Base-by-base conservation (phyloP, 1,140 invertebrate genomes). In the Diploscapter pachys region DNA sequence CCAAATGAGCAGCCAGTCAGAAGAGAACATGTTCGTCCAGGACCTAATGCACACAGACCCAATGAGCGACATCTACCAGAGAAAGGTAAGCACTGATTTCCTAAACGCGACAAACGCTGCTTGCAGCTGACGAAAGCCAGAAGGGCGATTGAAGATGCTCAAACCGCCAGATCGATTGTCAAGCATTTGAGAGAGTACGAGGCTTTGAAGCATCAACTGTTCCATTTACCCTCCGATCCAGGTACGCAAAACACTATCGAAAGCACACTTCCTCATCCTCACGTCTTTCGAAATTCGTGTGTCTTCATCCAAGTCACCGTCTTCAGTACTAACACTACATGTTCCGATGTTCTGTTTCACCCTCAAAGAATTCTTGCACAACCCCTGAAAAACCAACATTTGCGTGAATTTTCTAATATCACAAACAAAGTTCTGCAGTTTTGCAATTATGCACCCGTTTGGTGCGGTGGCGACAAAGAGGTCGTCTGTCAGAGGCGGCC, bases 11-110 rank as follows among this genome's bases (percentile, higher is more conserved):
- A 88, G 93, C 76, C 93, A 92, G 86, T 89, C 89, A 50, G 93
- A 94, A 81, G 88, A 89, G 55, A 90, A 93, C 75, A 88, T 91
- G 2, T 93, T 92, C 86, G 87, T 93, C 51, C 90, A 93, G 87
- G 95, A 98, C 88, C 87, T 98, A 56, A 90, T 92, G 57, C 93
- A 94, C 87, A 92, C 92, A 55, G 94, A 96, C 84, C 88, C 92
- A 70, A 93, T 91, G 81, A 93, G 92, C 82, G 95, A 98, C 84
- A 88, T 90, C 71, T 94, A 97, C 81, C 89, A 93, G 75, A 90
- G 91, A 79, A 97, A 97, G 31, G 31, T 31, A 31, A 31, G 31
- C 31, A 31, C 31, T 31, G 31, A 31, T 31, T 31, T 31, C 31
- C 31, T 31, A 31, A 31, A 31, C 31, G 31, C 31, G 31, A 31